phyloP scores from a whole-genome alignment of 23 tunicate genomes.

The Styela clava region DNA sequence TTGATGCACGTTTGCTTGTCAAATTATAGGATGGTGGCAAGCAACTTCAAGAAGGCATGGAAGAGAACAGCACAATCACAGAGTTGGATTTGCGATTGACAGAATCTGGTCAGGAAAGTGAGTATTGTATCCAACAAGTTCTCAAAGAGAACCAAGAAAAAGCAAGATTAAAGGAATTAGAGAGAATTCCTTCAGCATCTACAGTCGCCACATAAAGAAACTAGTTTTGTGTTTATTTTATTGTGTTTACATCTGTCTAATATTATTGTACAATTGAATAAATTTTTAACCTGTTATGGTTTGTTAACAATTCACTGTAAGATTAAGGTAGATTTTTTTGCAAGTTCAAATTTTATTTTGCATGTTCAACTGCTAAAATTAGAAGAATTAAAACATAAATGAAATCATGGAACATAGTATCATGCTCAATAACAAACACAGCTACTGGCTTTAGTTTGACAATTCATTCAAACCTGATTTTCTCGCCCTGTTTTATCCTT shows the following conservation, averaged over 20 bases:
- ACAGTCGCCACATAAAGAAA: not conserved
- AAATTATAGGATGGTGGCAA: slow-evolving; percentile 75
- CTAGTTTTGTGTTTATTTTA: no score
- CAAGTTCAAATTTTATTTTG: no score
- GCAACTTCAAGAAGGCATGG: slow-evolving; percentile 94
- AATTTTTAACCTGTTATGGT: no score
- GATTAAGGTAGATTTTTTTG: no score
- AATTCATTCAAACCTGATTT: slow-evolving; percentile 32
- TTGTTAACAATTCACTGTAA: not conserved
- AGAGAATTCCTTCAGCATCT: slow-evolving; percentile 6
- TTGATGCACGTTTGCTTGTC: no score
- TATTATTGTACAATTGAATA: not conserved
- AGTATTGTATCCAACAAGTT: slow-evolving; percentile 85
- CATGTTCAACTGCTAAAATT: no score
- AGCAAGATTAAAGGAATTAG: slow-evolving; percentile 46
- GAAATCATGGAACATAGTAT: no score
- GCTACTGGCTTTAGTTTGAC: no score
- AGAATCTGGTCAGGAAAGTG: slow-evolving; percentile 95
- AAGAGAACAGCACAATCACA: slow-evolving; percentile 44
- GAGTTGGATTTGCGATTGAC: slow-evolving; percentile 85
- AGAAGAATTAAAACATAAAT: no score
- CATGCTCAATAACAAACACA: no score
- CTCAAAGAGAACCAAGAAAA: slow-evolving; percentile 68
- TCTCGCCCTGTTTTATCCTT: slow-evolving; percentile 32
- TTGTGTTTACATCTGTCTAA: not conserved